Evolutionary conservation across 2,797 vertebrate genomes (phyloP), one percentile per base, ranked within the genome.

Genomic region (Dendrocincla tyrannina): DNA sequence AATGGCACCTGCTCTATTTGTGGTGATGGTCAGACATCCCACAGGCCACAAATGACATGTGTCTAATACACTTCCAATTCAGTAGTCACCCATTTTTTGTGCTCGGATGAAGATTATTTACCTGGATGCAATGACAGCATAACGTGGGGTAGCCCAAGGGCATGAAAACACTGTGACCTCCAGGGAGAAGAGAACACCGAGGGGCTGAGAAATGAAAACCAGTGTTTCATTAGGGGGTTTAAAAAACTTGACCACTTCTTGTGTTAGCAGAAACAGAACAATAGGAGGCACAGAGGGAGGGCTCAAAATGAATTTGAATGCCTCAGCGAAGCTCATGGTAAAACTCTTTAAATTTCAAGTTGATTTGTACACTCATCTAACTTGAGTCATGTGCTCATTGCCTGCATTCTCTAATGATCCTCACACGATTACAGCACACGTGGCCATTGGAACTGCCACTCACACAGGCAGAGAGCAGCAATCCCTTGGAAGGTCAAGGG

Each of bases 351-450:
- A 93, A 97, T 96, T 53, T 97, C 55, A 96, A 95, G 90, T 69
- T 96, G 96, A 96, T 94, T 95, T 27, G 20, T 82, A 89, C 80
- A 55, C 93, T 93, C 96, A 68, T 94, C 93, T 93, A 93, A 96
- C 72, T 95, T 84, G 89, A 72, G 97, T 95, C 92, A 94, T 14
- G 55, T 78, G 64, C 84, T 95, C 92, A 69, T 87, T 95, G 89
- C 64, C 81, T 96, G 88, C 56, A 73, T 96, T 97, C 97, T 88
- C 84, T 95, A 97, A 96, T 91, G 96, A 96, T 88, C 66, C 94
- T 95, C 75, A 93, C 24, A 60, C 23, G 59, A 78, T 92, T 95
- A 67, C 88, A 93, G 88, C 18, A 4, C 77, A 91, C 92, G 75
- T 16, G 78, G 85, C 85, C 96, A 97, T 96, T 92, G 95, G 89